phyloP scores from a whole-genome alignment of 2,797 vertebrate species.

The Alectoris magna region DNA sequence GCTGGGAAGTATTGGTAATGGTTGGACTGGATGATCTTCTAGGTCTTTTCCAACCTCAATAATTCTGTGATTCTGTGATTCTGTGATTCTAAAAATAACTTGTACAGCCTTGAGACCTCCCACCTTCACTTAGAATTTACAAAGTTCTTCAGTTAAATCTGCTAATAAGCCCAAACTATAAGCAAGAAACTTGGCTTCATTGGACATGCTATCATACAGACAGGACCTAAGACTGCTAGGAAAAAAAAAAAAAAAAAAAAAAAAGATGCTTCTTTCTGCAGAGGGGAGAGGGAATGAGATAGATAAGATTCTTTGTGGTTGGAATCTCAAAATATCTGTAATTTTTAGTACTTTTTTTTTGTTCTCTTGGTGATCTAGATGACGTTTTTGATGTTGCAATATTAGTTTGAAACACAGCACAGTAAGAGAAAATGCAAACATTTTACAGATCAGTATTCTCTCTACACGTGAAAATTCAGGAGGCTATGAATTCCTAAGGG shows the following conservation, averaged over 20 bases:
- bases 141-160: neutral
- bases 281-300: neutral
- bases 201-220: rapidly evolving
- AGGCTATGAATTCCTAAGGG: neutral
- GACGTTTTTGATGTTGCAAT: neutral
- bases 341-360: neutral
- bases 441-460: neutral
- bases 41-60: too few relatives aligned
- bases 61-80: too few relatives aligned
- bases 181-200: neutral
- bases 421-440: neutral
- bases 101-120: neutral
- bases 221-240: neutral
- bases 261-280: neutral
- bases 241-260: neutral
- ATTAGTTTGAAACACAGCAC: neutral
- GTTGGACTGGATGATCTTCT: too few relatives aligned
- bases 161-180: neutral
- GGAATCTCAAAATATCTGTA: neutral
- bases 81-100: neutral
- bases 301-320: neutral
- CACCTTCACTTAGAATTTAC: neutral
- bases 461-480: neutral
- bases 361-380: neutral
- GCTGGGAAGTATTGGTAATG: too few relatives aligned